Conservation (phyloP, 2,888 invertebrate species). For the Megamerina dolium region DNA sequence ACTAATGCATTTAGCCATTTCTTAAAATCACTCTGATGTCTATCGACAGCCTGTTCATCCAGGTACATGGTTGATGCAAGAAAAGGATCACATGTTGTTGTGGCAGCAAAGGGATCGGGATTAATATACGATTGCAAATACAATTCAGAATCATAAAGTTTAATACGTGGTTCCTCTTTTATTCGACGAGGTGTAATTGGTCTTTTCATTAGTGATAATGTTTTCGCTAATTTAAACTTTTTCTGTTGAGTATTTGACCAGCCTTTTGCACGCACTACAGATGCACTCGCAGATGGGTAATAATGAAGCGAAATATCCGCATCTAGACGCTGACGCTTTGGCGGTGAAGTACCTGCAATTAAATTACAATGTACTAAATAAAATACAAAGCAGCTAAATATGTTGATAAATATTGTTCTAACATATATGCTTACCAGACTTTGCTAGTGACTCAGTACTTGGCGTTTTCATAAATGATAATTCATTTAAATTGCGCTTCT, state of each 20-base stretch:
- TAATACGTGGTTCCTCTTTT: conserved; percentile 28
- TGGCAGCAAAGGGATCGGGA: conserved; percentile 53
- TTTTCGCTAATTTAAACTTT: conserved; percentile 33
- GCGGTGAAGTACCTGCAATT: conserved; percentile 36
- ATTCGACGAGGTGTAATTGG: conserved; percentile 35
- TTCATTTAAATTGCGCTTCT: conserved; percentile 33
- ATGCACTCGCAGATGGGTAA: conserved; percentile 7
- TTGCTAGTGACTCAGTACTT: conserved; percentile 27
- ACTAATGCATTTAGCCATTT: conserved; percentile 75
- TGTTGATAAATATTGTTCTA: neutral
- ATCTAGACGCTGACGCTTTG: conserved; percentile 40
- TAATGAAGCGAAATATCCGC: conserved; percentile 8
- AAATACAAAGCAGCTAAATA: neutral
- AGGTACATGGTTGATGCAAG: conserved; percentile 60
- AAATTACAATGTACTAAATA: no score
- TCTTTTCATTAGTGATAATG: conserved; percentile 34
- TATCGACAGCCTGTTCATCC: conserved; percentile 62
- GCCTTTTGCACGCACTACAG: conserved; percentile 22
- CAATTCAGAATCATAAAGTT: conserved; percentile 44
- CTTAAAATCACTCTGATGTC: conserved; percentile 65
- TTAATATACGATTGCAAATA: conserved; percentile 48
- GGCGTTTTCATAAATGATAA: conserved; percentile 30
- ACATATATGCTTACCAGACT: neutral
- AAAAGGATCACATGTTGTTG: conserved; percentile 62
- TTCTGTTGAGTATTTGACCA: conserved; percentile 37